phyloP scores from a whole-genome alignment of 2,888 invertebrate species.

The Neocrepidodera transversa region DNA sequence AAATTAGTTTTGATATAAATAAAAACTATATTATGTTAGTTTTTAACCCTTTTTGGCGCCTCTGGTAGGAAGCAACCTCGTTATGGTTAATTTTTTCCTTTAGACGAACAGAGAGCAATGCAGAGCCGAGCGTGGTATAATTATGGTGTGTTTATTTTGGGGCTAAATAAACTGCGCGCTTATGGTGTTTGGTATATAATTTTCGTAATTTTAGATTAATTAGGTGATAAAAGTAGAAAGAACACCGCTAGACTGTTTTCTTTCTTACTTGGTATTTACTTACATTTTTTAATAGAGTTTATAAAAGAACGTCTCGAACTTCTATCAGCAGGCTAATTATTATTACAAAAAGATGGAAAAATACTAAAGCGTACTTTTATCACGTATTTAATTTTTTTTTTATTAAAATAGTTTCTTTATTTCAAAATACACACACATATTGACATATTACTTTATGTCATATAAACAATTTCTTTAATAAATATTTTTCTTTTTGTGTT shows the following conservation, averaged over 20 bases:
- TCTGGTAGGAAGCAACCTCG: constrained; percentile 1
- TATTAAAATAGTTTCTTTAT: too few relatives aligned
- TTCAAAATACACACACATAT: too few relatives aligned
- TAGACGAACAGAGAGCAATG: not conserved
- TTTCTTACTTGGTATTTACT: not conserved
- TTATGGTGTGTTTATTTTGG: constrained; percentile 28
- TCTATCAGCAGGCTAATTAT: not conserved
- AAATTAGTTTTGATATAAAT: too few relatives aligned
- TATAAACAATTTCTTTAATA: too few relatives aligned
- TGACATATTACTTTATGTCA: too few relatives aligned
- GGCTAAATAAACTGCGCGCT: constrained; percentile 23
- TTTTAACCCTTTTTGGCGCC: not conserved
- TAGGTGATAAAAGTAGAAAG: constrained; percentile 25
- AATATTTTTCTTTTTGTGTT: too few relatives aligned
- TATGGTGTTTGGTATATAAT: constrained; percentile 24
- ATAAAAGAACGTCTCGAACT: not conserved
- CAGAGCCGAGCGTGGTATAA: constrained; percentile 9
- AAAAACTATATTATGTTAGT: too few relatives aligned
- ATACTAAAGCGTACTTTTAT: too few relatives aligned
- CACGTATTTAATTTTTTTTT: too few relatives aligned
- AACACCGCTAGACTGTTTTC: constrained; percentile 12
- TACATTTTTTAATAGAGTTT: constrained; percentile 5
- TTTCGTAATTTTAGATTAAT: constrained; percentile 26
- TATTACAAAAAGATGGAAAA: constrained; percentile 4
- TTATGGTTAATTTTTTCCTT: constrained; percentile 15